Conservation (phyloP, 2,888 invertebrate genomes). For the Pseudococcus jackbeardsleyi region DNA sequence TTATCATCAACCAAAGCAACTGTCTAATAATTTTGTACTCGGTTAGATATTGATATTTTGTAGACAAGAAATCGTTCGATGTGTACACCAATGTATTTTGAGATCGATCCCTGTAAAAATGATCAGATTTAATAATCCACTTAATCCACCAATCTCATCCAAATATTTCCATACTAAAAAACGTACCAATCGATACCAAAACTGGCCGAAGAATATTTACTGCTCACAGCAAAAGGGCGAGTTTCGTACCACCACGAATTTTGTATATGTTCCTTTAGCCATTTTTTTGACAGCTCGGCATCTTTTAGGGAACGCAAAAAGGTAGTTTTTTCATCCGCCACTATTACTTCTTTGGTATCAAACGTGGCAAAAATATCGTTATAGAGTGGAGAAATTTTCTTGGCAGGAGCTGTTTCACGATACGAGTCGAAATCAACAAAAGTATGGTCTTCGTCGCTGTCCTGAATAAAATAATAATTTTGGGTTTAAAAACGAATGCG, state of each 20-base stretch:
- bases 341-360: background rate
- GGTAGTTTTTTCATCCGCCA: conserved; percentile 19
- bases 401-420: background rate
- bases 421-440: background rate
- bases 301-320: background rate
- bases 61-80: background rate
- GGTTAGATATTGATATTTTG: background rate
- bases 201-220: conserved; percentile 16
- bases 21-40: conserved; percentile 52
- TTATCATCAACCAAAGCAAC: too few relatives aligned
- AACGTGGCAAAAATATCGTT: conserved; percentile 31
- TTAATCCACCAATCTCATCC: too few relatives aligned
- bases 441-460: background rate
- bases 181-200: conserved; percentile 49
- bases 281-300: conserved; percentile 3
- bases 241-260: conserved; percentile 60
- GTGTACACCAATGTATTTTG: conserved; percentile 2
- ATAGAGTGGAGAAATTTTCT: background rate
- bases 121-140: too few relatives aligned
- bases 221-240: background rate
- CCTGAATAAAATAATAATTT: background rate
- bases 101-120: too few relatives aligned
- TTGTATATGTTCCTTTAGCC: conserved; percentile 19
- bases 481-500: too few relatives aligned
- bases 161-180: too few relatives aligned